phyloP scores from a whole-genome alignment of 2,888 invertebrate species.

The Agriopis leucophaearia region DNA sequence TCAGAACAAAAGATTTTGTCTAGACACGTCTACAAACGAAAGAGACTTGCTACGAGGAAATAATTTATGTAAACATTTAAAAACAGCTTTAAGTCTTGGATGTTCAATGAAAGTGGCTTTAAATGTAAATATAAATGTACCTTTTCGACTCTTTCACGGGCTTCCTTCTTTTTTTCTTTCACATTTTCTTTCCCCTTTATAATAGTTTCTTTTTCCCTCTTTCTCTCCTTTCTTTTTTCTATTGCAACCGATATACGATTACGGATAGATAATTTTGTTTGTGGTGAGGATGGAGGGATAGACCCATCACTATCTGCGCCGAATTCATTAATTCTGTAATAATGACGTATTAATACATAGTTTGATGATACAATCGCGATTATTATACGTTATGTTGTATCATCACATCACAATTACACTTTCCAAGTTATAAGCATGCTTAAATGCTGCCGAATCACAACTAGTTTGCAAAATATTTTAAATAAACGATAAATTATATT shows the following conservation, averaged over 20 bases:
- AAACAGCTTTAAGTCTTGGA: slow-evolving; percentile 46
- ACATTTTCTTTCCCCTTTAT: slow-evolving; percentile 48
- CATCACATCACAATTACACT: not conserved
- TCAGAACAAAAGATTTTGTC: slow-evolving; percentile 7
- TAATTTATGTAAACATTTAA: slow-evolving; percentile 34
- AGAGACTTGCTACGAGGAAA: slow-evolving; percentile 37
- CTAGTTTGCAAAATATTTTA: too few relatives aligned
- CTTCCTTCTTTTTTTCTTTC: slow-evolving; percentile 62
- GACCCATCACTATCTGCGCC: slow-evolving; percentile 64
- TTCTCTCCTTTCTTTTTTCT: slow-evolving; percentile 56
- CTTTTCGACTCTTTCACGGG: slow-evolving; percentile 69
- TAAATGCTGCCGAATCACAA: too few relatives aligned
- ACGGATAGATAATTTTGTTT: slow-evolving; percentile 65
- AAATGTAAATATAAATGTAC: slow-evolving; percentile 58
- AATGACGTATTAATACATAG: not conserved
- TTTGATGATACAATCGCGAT: not conserved
- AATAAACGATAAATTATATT: not conserved
- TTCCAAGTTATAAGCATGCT: not conserved
- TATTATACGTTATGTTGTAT: not conserved
- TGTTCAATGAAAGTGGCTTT: slow-evolving; percentile 42
- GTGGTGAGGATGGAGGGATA: slow-evolving; percentile 52
- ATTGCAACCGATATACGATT: slow-evolving; percentile 64
- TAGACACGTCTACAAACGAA: not conserved
- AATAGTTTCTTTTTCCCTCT: slow-evolving; percentile 57
- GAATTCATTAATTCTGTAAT: slow-evolving; percentile 66